phyloP scores from a whole-genome alignment of 2,113 vertebrate genomes.

The Gasterosteus aculeatus region DNA sequence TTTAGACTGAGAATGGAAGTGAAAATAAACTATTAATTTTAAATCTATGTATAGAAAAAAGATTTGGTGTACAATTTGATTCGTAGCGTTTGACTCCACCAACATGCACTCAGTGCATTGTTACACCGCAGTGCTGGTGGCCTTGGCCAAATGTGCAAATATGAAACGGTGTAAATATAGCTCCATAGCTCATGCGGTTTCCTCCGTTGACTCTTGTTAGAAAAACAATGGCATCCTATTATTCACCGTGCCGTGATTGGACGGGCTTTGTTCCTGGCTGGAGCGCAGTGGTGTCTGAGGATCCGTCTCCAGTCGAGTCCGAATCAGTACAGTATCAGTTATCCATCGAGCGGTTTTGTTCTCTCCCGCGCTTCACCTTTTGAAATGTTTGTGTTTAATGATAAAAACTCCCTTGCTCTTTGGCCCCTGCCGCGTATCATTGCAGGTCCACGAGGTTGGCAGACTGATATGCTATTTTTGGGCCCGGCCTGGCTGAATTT shows the following conservation, averaged over 20 bases:
- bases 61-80: not conserved
- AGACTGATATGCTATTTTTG: conserved; percentile 26
- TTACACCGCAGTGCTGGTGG: conserved; percentile 26
- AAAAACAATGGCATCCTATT: conserved; percentile 77
- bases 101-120: not conserved
- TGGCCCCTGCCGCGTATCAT: conserved; percentile 8
- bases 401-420: conserved; percentile 29
- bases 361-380: not conserved
- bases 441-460: not conserved
- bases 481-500: conserved; percentile 21
- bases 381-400: not conserved
- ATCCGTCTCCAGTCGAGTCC: not conserved
- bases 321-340: not conserved
- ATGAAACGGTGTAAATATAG: conserved; percentile 75
- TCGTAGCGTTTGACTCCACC: not conserved
- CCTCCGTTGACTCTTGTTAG: conserved; percentile 69
- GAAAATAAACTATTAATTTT: not conserved
- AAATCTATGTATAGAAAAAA: not conserved
- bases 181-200: conserved; percentile 66
- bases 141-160: conserved; percentile 67
- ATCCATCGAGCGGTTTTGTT: not conserved
- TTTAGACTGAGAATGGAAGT: not conserved
- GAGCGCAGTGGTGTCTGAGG: not conserved
- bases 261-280: conserved; percentile 35
- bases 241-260: conserved; percentile 54